These are phyloP conservation scores for Rhabdornis inornatus DNA, from an alignment of 2,113 vertebrate species.

Conservation along the genomic window DNA sequence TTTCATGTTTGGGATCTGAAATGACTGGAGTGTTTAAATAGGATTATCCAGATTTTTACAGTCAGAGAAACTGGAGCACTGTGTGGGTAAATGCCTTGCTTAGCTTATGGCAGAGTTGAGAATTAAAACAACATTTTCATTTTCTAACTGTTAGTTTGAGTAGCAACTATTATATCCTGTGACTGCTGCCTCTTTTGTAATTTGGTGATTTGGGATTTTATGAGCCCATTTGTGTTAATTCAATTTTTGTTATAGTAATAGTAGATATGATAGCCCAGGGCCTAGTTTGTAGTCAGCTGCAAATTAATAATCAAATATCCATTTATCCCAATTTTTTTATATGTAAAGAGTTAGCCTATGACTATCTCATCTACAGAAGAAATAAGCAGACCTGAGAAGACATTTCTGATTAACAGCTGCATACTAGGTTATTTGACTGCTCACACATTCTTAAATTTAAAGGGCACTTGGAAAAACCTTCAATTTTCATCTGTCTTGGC, in stretches of 20 bases:
- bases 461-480: neutral
- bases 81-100: neutral
- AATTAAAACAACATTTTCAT: neutral
- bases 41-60: neutral
- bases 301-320: neutral
- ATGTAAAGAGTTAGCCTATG: neutral
- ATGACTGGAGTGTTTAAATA: neutral
- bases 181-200: neutral
- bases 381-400: neutral
- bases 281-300: neutral
- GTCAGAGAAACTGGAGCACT: neutral
- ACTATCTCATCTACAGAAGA: neutral
- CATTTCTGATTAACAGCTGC: neutral
- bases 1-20: neutral
- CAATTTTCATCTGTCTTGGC: neutral
- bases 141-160: neutral
- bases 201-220: neutral
- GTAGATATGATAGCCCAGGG: neutral
- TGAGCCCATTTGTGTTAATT: neutral
- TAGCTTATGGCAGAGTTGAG: neutral
- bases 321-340: neutral
- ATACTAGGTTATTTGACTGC: neutral
- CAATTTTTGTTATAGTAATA: neutral
- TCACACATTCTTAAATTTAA: neutral
- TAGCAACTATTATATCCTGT: neutral